Evolutionary conservation across 2,113 vertebrate genomes (phyloP).

Genomic region (Prunella fulvescens): DNA sequence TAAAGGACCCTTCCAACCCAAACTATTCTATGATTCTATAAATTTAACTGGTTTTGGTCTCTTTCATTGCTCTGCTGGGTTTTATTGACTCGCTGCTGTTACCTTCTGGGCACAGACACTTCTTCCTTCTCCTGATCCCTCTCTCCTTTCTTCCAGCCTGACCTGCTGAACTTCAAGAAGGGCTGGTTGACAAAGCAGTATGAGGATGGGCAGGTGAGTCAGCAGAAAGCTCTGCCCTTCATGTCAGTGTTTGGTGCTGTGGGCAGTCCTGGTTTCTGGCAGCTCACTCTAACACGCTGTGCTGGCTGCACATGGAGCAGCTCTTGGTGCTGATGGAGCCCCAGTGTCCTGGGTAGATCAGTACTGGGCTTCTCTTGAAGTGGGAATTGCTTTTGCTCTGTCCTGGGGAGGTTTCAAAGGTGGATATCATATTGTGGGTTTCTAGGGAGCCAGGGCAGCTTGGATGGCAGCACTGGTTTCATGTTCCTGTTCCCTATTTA

Average conservation of each 20-base stretch:
- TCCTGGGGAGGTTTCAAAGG: not conserved
- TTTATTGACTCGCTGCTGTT: not conserved
- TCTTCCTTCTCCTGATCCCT: not conserved
- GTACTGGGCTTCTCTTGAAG: not conserved
- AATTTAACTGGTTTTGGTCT: not conserved
- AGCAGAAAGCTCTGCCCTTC: not conserved
- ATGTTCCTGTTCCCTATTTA: not conserved
- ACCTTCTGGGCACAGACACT: accelerated
- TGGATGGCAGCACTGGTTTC: not conserved
- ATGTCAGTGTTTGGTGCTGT: accelerated
- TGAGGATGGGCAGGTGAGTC: slow-evolving; percentile 89
- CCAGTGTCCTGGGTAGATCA: not conserved
- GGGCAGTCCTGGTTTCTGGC: not conserved
- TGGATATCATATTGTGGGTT: not conserved
- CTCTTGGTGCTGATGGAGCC: accelerated
- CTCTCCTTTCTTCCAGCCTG: slow-evolving; percentile 76
- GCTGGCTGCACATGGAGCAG: accelerated
- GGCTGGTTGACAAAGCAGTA: slow-evolving; percentile 99
- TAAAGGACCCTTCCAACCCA: not conserved
- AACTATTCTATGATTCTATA: not conserved
- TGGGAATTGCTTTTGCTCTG: not conserved
- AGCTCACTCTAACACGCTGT: not conserved
- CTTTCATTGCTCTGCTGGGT: not conserved
- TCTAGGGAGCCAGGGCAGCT: not conserved
- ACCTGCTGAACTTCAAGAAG: slow-evolving; percentile 98